Evolutionary conservation across 1,140 invertebrate genomes (phyloP), one percentile per base, ranked within the genome.

Genomic region (Brachystomella parvula): DNA sequence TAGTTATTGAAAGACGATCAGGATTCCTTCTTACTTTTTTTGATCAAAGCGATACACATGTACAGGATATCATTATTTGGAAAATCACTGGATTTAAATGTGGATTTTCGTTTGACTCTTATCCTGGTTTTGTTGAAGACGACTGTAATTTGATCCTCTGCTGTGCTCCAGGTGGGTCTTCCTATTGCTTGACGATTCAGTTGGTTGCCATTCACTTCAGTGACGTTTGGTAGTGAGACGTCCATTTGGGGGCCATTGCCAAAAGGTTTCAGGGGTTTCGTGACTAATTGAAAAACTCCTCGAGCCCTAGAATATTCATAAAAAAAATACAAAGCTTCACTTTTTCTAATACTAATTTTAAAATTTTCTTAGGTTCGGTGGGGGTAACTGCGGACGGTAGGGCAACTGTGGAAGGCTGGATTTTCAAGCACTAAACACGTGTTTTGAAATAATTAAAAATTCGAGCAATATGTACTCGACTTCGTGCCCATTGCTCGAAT

Each of bases 1-100:
- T n/a, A n/a, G n/a, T n/a, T n/a, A n/a, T n/a, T n/a, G n/a, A n/a
- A n/a, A n/a, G n/a, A n/a, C n/a, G n/a, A n/a, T n/a, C n/a, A n/a
- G n/a, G n/a, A 64, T 31, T 47, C 47, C 0, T 21, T 32, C 30
- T 6, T 56, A 24, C 17, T 44, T 32, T 30, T 30, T 56, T 47
- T 70, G 56, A 59, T 3, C 30, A 59, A 3, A 59, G 57, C 30
- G 6, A 9, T 21, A 31, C 57, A 59, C 57, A 59, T 9, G 6
- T 32, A 6, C 9, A 56, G 6, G 15, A 56, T 56, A 56, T 56
- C 49, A 26, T 56, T 21, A 26, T 56, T 56, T 17, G 49, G 49
- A 56, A 56, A 56, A 26, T 53, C 49, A n/a, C 6, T 15, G 24
- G 49, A 9, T 15, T 15, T 53, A 53, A 53, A 53, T 9, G 15